Evolutionary conservation across 2,113 vertebrate genomes (phyloP).

Genomic region (Vombatus ursinus): DNA sequence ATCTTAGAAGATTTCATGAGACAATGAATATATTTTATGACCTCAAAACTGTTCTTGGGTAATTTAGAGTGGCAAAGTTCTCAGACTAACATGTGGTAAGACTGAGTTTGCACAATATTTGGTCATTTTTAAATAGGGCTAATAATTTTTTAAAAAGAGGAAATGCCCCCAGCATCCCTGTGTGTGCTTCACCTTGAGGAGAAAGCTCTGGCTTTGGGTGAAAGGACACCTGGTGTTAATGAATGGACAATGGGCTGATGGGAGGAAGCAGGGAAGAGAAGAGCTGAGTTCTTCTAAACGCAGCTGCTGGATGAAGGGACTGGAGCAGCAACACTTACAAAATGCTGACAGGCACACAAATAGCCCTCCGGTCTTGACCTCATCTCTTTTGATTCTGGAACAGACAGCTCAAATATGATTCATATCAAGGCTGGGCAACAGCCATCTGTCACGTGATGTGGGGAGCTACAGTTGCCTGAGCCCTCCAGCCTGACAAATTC

Average conservation of each 20-base stretch:
- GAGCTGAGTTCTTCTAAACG: background rate
- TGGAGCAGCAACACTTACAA: background rate
- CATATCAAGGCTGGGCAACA: conserved; percentile 50
- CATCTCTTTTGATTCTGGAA: conserved; percentile 32
- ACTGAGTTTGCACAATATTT: background rate
- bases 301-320: background rate
- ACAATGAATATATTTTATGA: conserved; percentile 8
- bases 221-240: background rate
- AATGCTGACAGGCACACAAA: conserved; percentile 5
- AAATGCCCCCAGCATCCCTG: background rate
- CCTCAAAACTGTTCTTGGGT: background rate
- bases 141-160: background rate
- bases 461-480: conserved; percentile 17
- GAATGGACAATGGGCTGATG: background rate
- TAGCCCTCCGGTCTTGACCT: conserved; percentile 10
- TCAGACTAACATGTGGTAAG: conserved; percentile 1
- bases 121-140: background rate
- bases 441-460: conserved; percentile 45
- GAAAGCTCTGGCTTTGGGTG: background rate
- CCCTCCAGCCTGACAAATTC: conserved; percentile 24
- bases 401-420: conserved; percentile 29
- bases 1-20: background rate
- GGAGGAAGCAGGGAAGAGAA: background rate
- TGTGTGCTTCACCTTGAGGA: background rate
- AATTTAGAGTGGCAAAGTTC: conserved; percentile 5